Percentiles rank a stretch among this genome's conserved stretches.
Evolutionary conservation across 2,888 invertebrate genomes (phyloP).

Genomic region (Acheta domesticus): DNA sequence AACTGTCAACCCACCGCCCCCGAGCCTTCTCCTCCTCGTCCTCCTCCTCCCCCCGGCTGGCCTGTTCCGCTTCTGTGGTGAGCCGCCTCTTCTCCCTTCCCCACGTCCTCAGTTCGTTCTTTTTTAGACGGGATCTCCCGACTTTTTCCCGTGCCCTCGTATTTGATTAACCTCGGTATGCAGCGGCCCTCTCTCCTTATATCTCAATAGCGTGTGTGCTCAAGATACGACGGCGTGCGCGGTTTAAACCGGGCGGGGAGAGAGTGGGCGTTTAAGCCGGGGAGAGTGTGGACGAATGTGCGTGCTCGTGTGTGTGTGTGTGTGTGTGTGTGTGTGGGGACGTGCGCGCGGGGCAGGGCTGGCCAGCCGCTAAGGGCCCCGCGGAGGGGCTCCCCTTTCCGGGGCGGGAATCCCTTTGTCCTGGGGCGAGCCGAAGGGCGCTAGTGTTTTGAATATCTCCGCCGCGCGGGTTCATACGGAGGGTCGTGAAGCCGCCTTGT

Average conservation of each 20-base stretch:
- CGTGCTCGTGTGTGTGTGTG: too few species aligned
- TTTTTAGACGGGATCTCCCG: not conserved
- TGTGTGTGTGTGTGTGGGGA: too few species aligned
- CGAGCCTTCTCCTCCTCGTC: too few species aligned
- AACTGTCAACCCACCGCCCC: not conserved
- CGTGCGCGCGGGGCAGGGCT: not conserved
- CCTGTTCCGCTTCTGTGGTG: too few species aligned
- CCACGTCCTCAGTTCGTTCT: not conserved
- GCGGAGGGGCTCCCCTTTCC: not conserved
- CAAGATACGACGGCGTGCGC: not conserved
- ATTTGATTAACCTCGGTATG: not conserved
- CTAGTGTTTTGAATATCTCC: not conserved
- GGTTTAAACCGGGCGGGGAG: too few species aligned
- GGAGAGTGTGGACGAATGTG: too few species aligned
- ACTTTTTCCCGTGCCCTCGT: not conserved
- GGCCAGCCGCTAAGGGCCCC: not conserved
- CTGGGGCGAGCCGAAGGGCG: not conserved
- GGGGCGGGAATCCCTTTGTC: not conserved
- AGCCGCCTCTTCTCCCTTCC: not conserved
- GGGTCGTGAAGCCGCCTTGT: not conserved
- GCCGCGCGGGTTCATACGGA: not conserved
- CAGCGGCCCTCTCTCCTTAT: not conserved
- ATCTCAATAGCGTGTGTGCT: conserved; percentile 1
- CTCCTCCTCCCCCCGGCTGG: too few species aligned
- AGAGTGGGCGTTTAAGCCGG: too few species aligned